Evolutionary conservation across 2,797 vertebrate species (phyloP), one percentile per base, ranked within the genome.

Genomic region (Columba guinea): DNA sequence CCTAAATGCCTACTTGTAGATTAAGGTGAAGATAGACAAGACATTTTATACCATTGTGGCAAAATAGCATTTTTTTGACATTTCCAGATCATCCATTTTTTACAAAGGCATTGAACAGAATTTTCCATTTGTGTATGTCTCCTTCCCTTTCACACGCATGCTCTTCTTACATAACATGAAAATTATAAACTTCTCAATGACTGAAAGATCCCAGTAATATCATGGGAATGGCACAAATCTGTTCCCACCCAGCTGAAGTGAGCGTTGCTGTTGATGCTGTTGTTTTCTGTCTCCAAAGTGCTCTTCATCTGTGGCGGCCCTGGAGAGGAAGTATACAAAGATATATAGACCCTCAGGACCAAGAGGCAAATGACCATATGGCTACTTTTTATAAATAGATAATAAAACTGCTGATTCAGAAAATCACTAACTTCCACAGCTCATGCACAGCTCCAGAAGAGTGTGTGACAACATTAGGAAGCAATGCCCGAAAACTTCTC

Each of bases 321-420:
- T 59, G 1, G 9, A 92, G 62, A 86, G 48, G 82, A 96, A 88
- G 30, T 78, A 70, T n/a, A 20, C 22, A 75, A 84, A 76, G 83
- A 81, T 79, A 70, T 18, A 46, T 4, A 20, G 67, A 51, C 59
- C 48, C 84, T 83, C 28, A 87, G 84, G 87, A 75, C 26, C 58
- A 92, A 70, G 81, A 82, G 63, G 35, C 19, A 87, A 59, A 84
- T 46, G n/a, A 75, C 79, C 90, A 84, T 91, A 95, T 85, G 85
- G 71, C 73, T 80, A 59, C 28, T n/a, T 88, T 95, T 93, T 89
- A 37, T 89, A 64, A 14, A 21, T 73, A 90, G 85, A 69, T 73
- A 46, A 46, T 93, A 59, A 92, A 93, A 93, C 27, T 94, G 44
- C 67, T 87, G 41, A 48, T 95, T 92, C 32, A 55, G 73, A 94